These are phyloP conservation scores for Esperia sulphurella DNA, from an alignment of 2,888 invertebrate species.

Conservation along the genomic window DNA sequence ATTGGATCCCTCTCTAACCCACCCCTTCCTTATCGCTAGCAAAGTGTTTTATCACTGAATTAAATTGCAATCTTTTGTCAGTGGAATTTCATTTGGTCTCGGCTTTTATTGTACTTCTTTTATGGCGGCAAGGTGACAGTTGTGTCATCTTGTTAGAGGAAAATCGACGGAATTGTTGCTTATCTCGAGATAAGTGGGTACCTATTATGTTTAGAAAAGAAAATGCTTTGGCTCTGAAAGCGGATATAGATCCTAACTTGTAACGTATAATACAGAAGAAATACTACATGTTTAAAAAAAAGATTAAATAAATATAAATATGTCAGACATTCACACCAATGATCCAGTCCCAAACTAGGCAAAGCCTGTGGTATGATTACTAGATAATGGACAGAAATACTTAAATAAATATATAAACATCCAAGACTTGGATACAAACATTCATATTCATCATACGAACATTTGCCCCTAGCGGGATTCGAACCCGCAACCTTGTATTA, in stretches of 20 bases:
- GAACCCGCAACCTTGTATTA: no score
- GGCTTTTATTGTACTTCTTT: conserved; percentile 37
- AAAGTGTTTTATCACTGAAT: conserved; percentile 48
- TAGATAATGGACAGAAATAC: no score
- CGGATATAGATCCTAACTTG: background rate
- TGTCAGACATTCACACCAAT: no score
- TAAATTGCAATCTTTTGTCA: conserved; percentile 55
- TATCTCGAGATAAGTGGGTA: background rate
- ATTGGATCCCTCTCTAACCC: background rate
- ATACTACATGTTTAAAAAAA: no score
- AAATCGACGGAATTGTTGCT: background rate
- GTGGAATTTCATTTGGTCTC: conserved; percentile 38
- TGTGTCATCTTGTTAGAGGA: conserved; percentile 18
- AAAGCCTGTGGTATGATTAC: no score
- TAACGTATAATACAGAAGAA: no score
- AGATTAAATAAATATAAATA: no score
- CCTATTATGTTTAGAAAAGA: background rate
- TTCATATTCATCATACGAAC: no score
- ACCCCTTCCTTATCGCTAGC: conserved; percentile 14
- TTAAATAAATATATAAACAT: no score
- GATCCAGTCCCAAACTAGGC: no score
- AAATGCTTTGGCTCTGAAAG: background rate
- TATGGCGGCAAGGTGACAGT: conserved; percentile 35
- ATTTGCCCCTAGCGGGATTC: no score
- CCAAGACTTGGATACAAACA: no score